Base-by-base conservation (phyloP, 2,797 vertebrate genomes). In the Coregonus suidteri region DNA sequence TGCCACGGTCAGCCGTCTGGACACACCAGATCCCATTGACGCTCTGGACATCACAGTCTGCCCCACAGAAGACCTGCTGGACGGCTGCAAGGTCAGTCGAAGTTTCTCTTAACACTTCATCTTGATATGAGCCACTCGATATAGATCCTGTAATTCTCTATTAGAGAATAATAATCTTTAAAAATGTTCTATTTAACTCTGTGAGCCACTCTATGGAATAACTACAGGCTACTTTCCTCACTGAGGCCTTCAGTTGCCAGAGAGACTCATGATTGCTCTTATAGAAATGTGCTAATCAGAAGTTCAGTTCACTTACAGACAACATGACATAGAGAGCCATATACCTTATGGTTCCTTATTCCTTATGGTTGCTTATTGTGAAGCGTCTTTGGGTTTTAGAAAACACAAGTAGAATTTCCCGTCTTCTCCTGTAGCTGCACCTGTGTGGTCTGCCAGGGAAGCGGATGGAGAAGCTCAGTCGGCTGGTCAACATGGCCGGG, bases 381-480 rank as follows among this genome's bases (percentile, higher is more conserved):
- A 41, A 41, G 37, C 37, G 6, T 41, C 37, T 41, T 41, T 41
- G 37, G 37, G 37, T 41, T 70, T 35, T 34, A 6, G 13, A 69
- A 31, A 15, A 31, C 7, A 14, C 25, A 31, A 67, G 11, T 15
- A 35, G 1, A 9, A 53, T 86, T 4, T 79, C 9, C 82, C 37
- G 1, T 3, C 80, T 35, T 53, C 53, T 25, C 6, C 79, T 75
- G 13, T 88, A 99, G 98, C 92, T 99, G 14, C 99, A 95, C 83
- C 92, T 99, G 4, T 97, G 96, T 71, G 98, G 98, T 47, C 94
- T 99, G 86, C 93, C 94, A 20, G 95, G 91, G 67, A 96, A 96
- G 90, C 98, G 95, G 80, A 71, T 98, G 85, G 97, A 99, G 88
- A 98, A 98, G 85, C 88, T 99, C 81, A 94, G 96, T 64, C 93